These are phyloP conservation scores for Ceriagrion tenellum DNA, from an alignment of 2,888 invertebrate species.

Conservation along the genomic window DNA sequence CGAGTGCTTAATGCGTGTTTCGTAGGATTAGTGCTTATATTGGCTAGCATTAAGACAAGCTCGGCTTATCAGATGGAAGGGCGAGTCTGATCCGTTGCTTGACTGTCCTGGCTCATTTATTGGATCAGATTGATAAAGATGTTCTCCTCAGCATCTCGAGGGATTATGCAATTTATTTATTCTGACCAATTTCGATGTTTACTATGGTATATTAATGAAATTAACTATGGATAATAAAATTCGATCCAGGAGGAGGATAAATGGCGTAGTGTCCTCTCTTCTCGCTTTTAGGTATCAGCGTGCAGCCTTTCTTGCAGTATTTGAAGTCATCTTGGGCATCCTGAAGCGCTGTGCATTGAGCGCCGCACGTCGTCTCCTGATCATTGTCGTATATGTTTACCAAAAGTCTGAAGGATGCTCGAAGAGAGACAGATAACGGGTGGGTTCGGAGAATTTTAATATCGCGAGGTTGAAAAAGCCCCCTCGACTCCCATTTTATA, in stretches of 20 bases:
- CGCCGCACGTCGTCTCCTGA: background rate
- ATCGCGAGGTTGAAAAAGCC: background rate
- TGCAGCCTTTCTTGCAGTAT: background rate
- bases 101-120: too few relatives aligned
- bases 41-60: too few relatives aligned
- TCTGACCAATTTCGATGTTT: too few relatives aligned
- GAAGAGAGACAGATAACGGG: background rate
- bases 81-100: too few relatives aligned
- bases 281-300: background rate
- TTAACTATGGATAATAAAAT: too few relatives aligned
- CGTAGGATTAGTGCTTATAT: too few relatives aligned
- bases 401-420: background rate
- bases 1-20: too few relatives aligned
- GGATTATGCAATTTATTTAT: too few relatives aligned
- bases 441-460: background rate
- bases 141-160: too few relatives aligned
- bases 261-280: background rate
- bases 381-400: background rate
- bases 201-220: too few relatives aligned
- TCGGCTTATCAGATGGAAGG: too few relatives aligned
- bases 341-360: background rate
- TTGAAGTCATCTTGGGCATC: background rate
- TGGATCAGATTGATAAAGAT: too few relatives aligned
- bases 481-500: background rate
- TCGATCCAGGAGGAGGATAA: background rate